A percentile compares a stretch with the other conserved stretches of the same genome.
Conservation (phyloP, 2,797 vertebrate genomes). For the Tokudaia tokunoshimensis region DNA sequence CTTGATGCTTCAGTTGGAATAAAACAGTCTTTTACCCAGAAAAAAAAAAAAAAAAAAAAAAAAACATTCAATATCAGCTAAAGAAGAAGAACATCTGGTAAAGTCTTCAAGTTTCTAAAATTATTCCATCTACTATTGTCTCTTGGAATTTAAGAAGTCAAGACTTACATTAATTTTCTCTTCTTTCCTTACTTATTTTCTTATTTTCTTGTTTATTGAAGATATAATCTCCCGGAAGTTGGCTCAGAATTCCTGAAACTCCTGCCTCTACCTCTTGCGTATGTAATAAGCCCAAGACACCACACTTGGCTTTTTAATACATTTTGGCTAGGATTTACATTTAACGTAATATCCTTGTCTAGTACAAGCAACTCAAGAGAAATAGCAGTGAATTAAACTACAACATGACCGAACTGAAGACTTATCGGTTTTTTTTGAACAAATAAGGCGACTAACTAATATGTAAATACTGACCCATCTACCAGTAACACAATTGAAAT, state of each 20-base stretch:
- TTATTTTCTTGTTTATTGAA: neutral
- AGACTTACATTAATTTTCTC: neutral
- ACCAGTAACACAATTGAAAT: neutral
- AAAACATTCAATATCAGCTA: neutral
- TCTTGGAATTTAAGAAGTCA: neutral
- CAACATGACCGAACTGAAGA: neutral
- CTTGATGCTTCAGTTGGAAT: too few relatives aligned
- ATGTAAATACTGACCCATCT: neutral
- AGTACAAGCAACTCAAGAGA: neutral
- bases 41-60: too few relatives aligned
- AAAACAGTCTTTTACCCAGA: neutral
- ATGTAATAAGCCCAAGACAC: neutral
- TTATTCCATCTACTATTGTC: neutral
- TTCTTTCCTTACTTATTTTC: neutral
- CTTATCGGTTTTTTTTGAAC: neutral
- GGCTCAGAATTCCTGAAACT: neutral
- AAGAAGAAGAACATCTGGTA: neutral
- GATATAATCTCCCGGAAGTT: neutral
- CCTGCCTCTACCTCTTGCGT: too few relatives aligned
- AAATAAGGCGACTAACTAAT: slow-evolving; percentile 3
- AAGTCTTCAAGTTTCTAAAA: neutral
- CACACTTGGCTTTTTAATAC: neutral
- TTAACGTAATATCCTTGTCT: neutral
- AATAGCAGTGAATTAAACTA: neutral
- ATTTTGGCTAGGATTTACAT: neutral